A percentile compares a stretch with the other conserved stretches of the same genome.
Conservation (phyloP, 1,140 invertebrate species). For the Mactra quadrangularis region DNA sequence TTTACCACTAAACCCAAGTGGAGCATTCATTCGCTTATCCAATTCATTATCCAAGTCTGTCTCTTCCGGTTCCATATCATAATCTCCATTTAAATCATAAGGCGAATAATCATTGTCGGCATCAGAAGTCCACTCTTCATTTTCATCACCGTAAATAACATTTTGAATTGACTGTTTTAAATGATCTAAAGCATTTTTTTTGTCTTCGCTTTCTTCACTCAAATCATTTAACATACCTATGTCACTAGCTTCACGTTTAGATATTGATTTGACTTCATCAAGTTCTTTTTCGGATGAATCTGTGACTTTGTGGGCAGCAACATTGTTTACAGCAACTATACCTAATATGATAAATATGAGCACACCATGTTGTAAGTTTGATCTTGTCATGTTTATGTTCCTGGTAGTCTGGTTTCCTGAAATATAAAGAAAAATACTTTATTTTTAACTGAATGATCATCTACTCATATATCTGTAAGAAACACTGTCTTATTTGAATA, state of each 20-base stretch:
- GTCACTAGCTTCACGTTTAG: constrained; percentile 20
- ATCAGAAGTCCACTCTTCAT: neutral
- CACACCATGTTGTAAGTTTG: too few relatives aligned
- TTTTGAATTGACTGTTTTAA: neutral
- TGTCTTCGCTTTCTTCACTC: neutral
- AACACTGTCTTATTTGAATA: too few relatives aligned
- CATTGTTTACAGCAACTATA: too few relatives aligned
- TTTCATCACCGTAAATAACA: constrained; percentile 5
- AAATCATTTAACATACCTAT: neutral
- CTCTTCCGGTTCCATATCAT: neutral
- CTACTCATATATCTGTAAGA: too few relatives aligned
- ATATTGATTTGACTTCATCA: constrained; percentile 1
- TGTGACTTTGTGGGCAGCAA: neutral
- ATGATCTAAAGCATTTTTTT: neutral
- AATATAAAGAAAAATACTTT: too few relatives aligned
- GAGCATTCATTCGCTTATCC: constrained; percentile 28
- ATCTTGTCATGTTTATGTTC: too few relatives aligned
- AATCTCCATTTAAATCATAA: neutral
- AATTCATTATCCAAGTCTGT: neutral
- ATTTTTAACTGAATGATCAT: too few relatives aligned
- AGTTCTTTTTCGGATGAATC: constrained; percentile 30
- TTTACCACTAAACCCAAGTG: constrained; percentile 27
- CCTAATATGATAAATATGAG: too few relatives aligned
- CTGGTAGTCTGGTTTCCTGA: too few relatives aligned
- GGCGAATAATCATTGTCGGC: neutral